Evolutionary conservation across 2,113 vertebrate genomes (phyloP), one percentile per base, ranked within the genome.

Genomic region (Planiliza haematocheilus): DNA sequence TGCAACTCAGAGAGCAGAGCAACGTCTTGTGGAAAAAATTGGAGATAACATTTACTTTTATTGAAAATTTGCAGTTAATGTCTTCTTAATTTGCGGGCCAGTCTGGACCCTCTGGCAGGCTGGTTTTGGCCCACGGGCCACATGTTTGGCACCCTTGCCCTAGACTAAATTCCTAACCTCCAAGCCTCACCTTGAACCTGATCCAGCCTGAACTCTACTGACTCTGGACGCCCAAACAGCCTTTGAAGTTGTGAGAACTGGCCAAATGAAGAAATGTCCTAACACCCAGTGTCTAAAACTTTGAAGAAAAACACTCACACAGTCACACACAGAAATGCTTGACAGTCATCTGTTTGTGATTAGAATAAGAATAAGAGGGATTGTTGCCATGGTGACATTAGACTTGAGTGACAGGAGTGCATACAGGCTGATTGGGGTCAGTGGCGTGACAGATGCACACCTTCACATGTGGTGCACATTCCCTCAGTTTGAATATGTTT

Each of bases 261-360:
- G 12, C 36, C 46, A 64, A 39, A 64, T 21, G 17, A 13, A n/a
- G 16, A 45, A 45, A n/a, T n/a, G 13, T 39, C 46, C 18, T 24
- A 36, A 64, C 36, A 16, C 1, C 13, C 43, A n/a, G 16, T 5
- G 43, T 45, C 16, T 45, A 7, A 45, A 45, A n/a, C 14, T 2
- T 30, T 61, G 10, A 7, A 39, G 17, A 38, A 11, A 7, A 10
- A 5, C 55, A 51, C 60, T 52, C 58, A 51, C 17, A 24, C 57
- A 69, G 51, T 24, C 18, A 51, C 69, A 56, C 50, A 42, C 69
- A 56, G 42, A 63, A 3, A 60, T 2, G 17, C 21, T 21, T 10
- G 45, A 61, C 60, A 16, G 39, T 16, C 36, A 50, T 52, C 60
- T 75, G 75, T 70, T 70, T 67, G 61, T 62, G 50, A 71, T 70